phyloP scores from a whole-genome alignment of 2,888 invertebrate species.

The Enchytraeus crypticus region DNA sequence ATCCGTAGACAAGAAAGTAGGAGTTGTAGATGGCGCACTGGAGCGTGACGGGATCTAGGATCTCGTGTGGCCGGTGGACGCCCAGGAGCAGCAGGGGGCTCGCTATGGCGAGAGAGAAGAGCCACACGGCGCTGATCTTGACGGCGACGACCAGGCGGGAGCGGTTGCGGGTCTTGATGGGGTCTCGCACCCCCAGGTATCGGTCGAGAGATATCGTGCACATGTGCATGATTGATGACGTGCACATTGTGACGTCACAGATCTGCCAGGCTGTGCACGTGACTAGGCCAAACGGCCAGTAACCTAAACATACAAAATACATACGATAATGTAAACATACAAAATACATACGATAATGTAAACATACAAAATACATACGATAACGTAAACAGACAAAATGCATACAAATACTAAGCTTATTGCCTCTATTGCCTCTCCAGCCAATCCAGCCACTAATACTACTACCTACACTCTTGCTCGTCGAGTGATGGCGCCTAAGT shows the following conservation, averaged over 20 bases:
- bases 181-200: slow-evolving; percentile 79
- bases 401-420: too few species aligned
- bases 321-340: too few species aligned
- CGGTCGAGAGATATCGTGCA: slow-evolving; percentile 57
- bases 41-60: slow-evolving; percentile 37
- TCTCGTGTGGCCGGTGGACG: slow-evolving; percentile 56
- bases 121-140: slow-evolving; percentile 82
- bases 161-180: slow-evolving; percentile 52
- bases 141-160: slow-evolving; percentile 50
- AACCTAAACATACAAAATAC: slow-evolving; percentile 56
- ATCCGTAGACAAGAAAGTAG: slow-evolving; percentile 68
- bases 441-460: too few species aligned
- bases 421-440: too few species aligned
- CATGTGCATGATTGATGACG: slow-evolving; percentile 55
- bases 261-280: slow-evolving; percentile 50
- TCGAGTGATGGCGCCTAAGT: too few species aligned
- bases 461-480: too few species aligned
- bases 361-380: too few species aligned
- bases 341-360: too few species aligned
- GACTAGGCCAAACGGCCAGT: slow-evolving; percentile 67
- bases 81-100: slow-evolving; percentile 51
- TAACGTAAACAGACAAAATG: too few species aligned
- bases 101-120: slow-evolving; percentile 60
- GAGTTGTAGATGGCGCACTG: slow-evolving; percentile 49
- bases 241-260: slow-evolving; percentile 58